Percentiles rank a stretch among this genome's conserved stretches.
Evolutionary conservation across 2,888 invertebrate genomes (phyloP).

Genomic region (Heteromyza rotundicornis): DNA sequence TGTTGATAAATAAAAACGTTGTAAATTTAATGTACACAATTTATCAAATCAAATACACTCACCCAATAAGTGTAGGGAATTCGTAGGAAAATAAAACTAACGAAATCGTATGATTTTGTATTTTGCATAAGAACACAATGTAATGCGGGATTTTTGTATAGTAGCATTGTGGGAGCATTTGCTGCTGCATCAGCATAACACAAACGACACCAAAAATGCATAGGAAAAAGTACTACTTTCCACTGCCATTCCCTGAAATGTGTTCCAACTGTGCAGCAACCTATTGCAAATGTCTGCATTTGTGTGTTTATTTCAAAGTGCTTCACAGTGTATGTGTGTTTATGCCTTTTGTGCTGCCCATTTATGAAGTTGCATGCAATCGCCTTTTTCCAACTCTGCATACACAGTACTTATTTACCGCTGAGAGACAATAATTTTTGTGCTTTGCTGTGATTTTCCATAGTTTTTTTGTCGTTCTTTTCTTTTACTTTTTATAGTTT

Average conservation of each 20-base stretch:
- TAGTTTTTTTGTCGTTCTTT: neutral
- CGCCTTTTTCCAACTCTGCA: neutral
- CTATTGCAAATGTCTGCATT: neutral
- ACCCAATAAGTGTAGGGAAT: no score
- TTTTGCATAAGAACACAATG: neutral
- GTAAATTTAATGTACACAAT: no score
- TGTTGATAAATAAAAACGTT: no score
- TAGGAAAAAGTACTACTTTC: neutral
- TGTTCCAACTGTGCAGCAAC: no score
- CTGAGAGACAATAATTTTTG: slow-evolving; percentile 7
- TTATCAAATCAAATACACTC: no score
- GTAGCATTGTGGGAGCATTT: neutral
- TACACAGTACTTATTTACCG: neutral
- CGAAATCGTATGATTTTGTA: neutral
- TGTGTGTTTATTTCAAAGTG: no score
- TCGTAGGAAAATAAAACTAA: no score
- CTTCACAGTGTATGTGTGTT: no score
- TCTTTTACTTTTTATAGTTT: neutral
- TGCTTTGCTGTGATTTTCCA: neutral
- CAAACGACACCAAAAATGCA: neutral
- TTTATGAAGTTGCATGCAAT: no score
- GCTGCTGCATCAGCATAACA: neutral
- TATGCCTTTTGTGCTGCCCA: no score
- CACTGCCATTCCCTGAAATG: neutral
- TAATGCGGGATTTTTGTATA: neutral